Evolutionary conservation across 2,113 vertebrate species (phyloP).

Genomic region (Prinia subflava): DNA sequence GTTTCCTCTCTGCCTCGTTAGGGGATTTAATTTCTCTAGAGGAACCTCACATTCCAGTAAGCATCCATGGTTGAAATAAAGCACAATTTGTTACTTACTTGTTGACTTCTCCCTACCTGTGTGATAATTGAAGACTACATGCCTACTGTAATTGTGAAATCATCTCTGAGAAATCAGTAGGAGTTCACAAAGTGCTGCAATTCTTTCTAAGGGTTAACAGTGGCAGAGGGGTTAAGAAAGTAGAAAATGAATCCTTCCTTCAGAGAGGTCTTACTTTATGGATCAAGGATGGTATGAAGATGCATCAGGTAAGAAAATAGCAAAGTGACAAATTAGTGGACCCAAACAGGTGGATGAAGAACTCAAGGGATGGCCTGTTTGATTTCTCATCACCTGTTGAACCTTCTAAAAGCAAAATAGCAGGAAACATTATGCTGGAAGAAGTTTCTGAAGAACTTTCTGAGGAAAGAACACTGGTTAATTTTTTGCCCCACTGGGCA

Average conservation of each 20-base stretch:
- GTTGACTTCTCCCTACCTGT: neutral
- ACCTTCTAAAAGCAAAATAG: neutral
- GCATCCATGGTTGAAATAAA: neutral
- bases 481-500: neutral
- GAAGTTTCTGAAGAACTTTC: neutral
- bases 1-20: neutral
- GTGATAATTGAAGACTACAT: neutral
- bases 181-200: neutral
- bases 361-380: neutral
- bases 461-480: neutral
- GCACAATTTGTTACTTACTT: neutral
- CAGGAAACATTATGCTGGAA: neutral
- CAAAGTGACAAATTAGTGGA: neutral
- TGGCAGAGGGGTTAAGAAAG: neutral
- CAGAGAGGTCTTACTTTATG: neutral
- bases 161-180: neutral
- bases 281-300: neutral
- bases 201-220: neutral
- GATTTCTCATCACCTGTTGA: neutral
- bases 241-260: neutral
- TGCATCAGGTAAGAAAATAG: neutral
- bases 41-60: neutral
- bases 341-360: neutral
- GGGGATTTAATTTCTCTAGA: neutral
- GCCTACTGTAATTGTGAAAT: neutral